phyloP scores from a whole-genome alignment of 2,113 vertebrate species.

The Artemisiospiza belli region DNA sequence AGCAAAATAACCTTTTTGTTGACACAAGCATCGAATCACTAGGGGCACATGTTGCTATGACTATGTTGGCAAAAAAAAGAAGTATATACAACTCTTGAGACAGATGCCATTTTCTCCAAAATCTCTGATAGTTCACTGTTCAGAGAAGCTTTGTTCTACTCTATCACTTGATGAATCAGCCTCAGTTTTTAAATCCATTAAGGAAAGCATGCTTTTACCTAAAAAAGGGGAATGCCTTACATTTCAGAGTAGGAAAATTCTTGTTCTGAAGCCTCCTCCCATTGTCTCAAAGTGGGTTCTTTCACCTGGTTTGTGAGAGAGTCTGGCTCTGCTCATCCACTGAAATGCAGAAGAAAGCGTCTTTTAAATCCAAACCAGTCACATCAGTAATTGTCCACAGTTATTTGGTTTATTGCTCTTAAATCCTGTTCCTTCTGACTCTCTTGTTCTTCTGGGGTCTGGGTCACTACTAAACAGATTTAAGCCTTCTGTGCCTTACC shows the following conservation, averaged over 20 bases:
- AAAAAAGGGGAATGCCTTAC: not conserved
- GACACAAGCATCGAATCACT: not conserved
- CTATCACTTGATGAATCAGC: not conserved
- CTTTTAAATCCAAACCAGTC: not conserved
- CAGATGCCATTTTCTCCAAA: not conserved
- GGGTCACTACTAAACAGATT: not conserved
- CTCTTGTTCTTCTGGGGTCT: not conserved
- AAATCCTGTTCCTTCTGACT: not conserved
- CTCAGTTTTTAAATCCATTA: not conserved
- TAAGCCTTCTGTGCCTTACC: not conserved
- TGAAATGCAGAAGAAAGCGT: not conserved
- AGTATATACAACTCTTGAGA: not conserved
- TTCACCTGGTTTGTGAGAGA: not conserved
- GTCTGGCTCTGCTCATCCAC: not conserved
- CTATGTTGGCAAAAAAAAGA: not conserved
- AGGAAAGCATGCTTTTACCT: not conserved
- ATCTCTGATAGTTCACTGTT: not conserved
- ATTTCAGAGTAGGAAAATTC: not conserved
- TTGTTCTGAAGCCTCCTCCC: not conserved
- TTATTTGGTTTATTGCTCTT: not conserved
- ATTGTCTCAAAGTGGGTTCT: fast-evolving
- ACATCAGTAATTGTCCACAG: not conserved
- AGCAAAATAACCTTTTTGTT: not conserved
- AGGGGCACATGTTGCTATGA: not conserved
- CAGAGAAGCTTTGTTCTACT: not conserved